These are phyloP conservation scores for Bambusicola thoracicus DNA, from an alignment of 2,113 vertebrate species.

Conservation along the genomic window DNA sequence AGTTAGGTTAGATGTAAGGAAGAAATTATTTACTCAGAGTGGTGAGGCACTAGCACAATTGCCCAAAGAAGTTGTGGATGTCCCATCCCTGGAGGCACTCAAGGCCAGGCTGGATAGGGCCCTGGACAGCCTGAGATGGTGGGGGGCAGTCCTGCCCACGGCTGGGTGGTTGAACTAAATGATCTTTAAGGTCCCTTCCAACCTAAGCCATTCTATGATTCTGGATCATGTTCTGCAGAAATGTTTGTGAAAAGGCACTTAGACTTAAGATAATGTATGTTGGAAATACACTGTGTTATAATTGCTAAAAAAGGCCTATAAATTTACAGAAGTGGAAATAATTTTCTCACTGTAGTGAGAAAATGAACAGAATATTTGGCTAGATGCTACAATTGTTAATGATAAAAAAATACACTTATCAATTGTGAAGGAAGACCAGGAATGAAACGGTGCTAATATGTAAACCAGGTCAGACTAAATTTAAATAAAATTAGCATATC, in stretches of 20 bases:
- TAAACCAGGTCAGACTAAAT: background rate
- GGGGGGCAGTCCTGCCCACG: too few species aligned
- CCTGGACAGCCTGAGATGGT: too few species aligned
- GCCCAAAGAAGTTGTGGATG: too few species aligned
- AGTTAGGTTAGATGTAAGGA: too few species aligned
- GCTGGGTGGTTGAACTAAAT: too few species aligned
- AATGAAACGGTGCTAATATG: background rate
- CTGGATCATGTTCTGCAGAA: background rate
- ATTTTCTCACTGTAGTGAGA: background rate
- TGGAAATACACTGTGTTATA: background rate
- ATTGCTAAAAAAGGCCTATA: background rate
- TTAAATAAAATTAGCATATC: background rate
- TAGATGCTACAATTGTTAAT: constrained; percentile 16
- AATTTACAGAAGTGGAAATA: background rate
- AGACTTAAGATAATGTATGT: background rate
- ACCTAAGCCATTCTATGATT: background rate
- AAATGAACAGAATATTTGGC: constrained; percentile 19
- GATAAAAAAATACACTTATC: constrained; percentile 27
- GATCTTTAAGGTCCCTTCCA: too few species aligned
- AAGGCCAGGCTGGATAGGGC: too few species aligned
- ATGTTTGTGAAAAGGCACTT: background rate
- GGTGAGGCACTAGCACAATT: too few species aligned
- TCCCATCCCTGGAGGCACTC: too few species aligned
- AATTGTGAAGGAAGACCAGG: background rate
- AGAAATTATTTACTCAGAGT: too few species aligned